Conservation (phyloP, 2,888 invertebrate species). For the Tholera decimalis region DNA sequence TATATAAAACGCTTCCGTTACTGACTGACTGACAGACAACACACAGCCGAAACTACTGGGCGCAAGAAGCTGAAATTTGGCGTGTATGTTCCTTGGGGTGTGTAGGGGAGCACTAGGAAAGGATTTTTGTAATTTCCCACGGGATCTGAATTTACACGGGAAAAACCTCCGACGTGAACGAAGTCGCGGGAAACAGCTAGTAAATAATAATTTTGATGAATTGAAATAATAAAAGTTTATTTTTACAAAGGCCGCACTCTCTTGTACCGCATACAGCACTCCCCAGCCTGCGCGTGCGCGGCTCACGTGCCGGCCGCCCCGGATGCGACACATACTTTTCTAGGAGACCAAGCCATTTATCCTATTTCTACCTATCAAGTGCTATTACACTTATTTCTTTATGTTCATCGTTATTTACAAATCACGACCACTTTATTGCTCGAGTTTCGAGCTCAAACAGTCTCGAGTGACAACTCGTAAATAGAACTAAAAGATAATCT, state of each 20-base stretch:
- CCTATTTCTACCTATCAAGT: conserved; percentile 64
- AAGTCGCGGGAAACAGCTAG: no score
- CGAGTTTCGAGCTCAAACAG: conserved; percentile 41
- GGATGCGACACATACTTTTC: conserved; percentile 84
- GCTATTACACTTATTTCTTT: conserved; percentile 65
- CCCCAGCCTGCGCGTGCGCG: conserved; percentile 65
- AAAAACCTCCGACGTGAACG: no score
- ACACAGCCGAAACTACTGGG: no score
- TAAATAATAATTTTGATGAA: no score
- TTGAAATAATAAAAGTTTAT: no score
- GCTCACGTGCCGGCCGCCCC: conserved; percentile 82
- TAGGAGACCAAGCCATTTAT: conserved; percentile 80
- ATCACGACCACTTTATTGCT: conserved; percentile 55
- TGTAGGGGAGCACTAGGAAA: no score
- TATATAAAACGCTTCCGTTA: no score
- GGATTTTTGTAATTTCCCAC: no score
- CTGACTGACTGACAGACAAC: no score
- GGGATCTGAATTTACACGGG: no score
- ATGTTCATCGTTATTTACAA: conserved; percentile 57
- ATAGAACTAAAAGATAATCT: conserved; percentile 32
- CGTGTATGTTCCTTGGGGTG: no score
- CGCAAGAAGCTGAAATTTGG: no score
- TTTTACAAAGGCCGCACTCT: conserved; percentile 29
- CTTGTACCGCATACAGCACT: not conserved
- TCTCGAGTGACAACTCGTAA: conserved; percentile 16